These are phyloP conservation scores for Whitmania pigra DNA, from an alignment of 1,140 invertebrate species.

Conservation along the genomic window DNA sequence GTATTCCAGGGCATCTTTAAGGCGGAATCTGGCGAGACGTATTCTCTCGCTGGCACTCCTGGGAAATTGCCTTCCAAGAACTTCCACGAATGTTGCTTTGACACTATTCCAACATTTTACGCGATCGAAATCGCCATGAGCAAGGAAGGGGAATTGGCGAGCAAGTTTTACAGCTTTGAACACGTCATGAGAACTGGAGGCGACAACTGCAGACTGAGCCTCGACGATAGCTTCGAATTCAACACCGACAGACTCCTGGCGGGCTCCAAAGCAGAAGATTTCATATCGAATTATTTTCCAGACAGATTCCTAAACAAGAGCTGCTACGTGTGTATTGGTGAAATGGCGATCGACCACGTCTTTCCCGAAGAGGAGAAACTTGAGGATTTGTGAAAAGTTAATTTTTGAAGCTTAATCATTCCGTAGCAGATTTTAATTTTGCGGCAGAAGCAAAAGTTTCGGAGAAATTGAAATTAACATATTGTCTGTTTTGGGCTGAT, in stretches of 20 bases:
- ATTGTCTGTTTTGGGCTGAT: no score
- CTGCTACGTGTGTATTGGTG: constrained; percentile 27
- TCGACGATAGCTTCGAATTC: constrained; percentile 22
- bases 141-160: constrained; percentile 18
- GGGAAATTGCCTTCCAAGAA: not conserved
- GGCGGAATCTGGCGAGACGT: constrained; percentile 33
- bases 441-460: no score
- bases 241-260: constrained; percentile 26
- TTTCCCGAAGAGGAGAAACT: no score
- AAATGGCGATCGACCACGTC: constrained; percentile 20
- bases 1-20: constrained; percentile 38
- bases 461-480: no score
- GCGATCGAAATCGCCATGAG: constrained; percentile 23
- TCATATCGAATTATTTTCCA: constrained; percentile 25
- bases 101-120: constrained; percentile 21
- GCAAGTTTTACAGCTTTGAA: not conserved
- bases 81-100: constrained; percentile 27
- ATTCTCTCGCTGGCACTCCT: constrained; percentile 28
- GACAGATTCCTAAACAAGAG: constrained; percentile 21
- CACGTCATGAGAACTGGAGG: constrained; percentile 27
- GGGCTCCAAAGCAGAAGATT: constrained; percentile 26
- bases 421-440: no score
- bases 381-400: no score
- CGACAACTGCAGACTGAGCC: constrained; percentile 27
- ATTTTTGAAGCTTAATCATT: no score